Conservation (phyloP, 2,888 invertebrate species). For the Cryptocheilus praepositus region DNA sequence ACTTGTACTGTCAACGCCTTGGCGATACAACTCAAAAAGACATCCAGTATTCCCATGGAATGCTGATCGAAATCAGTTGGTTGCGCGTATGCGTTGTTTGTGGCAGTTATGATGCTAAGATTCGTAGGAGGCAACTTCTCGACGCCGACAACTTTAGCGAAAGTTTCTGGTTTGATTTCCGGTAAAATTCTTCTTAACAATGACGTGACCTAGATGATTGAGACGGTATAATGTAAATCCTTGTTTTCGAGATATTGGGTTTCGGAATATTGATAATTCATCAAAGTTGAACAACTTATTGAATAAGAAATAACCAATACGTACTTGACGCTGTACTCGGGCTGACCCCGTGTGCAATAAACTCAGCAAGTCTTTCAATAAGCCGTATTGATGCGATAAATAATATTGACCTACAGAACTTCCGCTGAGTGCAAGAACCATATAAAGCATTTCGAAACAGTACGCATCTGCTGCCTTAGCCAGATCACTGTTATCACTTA, state of each 20-base stretch:
- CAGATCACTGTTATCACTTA: conserved; percentile 75
- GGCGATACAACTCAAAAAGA: conserved; percentile 92
- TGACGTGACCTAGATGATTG: conserved; percentile 80
- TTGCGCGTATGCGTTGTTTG: conserved; percentile 75
- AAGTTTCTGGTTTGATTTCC: conserved; percentile 90
- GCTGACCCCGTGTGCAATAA: conserved; percentile 96
- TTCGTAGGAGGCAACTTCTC: conserved; percentile 84
- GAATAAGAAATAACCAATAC: conserved; percentile 6
- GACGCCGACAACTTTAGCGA: conserved; percentile 86
- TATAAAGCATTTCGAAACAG: conserved; percentile 97
- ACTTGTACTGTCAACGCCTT: conserved; percentile 94
- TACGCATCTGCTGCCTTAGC: conserved; percentile 87
- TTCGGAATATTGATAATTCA: neutral
- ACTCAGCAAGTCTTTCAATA: conserved; percentile 89
- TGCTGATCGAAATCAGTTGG: conserved; percentile 77
- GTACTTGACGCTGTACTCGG: conserved; percentile 93
- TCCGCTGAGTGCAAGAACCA: conserved; percentile 95
- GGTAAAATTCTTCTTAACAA: conserved; percentile 90
- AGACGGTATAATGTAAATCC: conserved; percentile 12
- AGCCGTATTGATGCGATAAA: conserved; percentile 90
- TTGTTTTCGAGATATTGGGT: neutral
- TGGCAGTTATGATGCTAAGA: conserved; percentile 83
- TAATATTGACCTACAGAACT: conserved; percentile 93
- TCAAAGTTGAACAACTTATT: no score
- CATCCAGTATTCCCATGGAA: conserved; percentile 87